Base-by-base conservation (phyloP, 92 coral and sea anemone species). In the Phenganax subtilis region DNA sequence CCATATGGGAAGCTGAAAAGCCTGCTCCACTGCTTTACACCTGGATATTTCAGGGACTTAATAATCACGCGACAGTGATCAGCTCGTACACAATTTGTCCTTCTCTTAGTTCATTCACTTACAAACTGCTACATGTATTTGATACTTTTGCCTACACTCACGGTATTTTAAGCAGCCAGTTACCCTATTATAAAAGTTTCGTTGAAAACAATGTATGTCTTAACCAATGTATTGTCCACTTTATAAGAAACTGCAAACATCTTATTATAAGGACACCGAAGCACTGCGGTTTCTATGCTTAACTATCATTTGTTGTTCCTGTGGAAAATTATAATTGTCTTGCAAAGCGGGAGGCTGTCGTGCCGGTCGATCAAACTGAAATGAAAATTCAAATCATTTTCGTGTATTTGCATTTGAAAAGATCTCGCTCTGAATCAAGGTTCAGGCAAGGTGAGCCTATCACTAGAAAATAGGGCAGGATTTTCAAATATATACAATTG, bases 391-490 rank as follows among this genome's bases (percentile, higher is more conserved):
- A 37, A 37, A 37, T 53, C 7, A 16, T 68, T 68, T 68, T 68
- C 47, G 53, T 10, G 47, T 29, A 68, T 68, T 68, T 68, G 73
- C 73, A 68, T 68, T 68, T 68, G 53, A 68, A 68, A 30, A 68
- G 73, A 37, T 51, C 53, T 53, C 54, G 16, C 73, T 68, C 54
- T 37, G 47, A 37, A 68, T 20, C 25, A 20, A 2, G 9, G 1
- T 30, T 68, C 10, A 17, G 52, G 30, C 47, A n/a, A 20, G 14
- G 73, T 2, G 54, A 53, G 9, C 30, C 3, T 3, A 5, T 51
- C 53, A 68, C 31, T 47, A 29, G 3, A 25, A 12, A 68, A 30
- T 68, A 27, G 53, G 0, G 70, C 37, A 20, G 29, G 70, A 30
- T 68, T 68, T 51, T 30, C 30, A 64, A 44, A 10, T 2, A 64